phyloP scores from a whole-genome alignment of 1,140 invertebrate genomes.

The Mercenaria mercenaria region DNA sequence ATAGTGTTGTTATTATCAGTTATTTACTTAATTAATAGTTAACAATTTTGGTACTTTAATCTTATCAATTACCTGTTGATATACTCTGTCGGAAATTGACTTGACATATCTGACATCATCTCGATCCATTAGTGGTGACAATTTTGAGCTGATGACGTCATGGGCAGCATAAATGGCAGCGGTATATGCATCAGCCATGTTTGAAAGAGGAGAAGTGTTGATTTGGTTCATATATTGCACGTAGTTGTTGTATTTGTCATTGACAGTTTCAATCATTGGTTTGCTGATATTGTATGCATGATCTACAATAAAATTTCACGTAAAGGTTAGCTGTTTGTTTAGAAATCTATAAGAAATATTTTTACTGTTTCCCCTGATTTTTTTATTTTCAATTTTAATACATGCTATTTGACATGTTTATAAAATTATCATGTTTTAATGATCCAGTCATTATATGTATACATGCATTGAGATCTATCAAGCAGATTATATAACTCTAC shows the following conservation, averaged over 20 bases:
- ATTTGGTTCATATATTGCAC: conserved; percentile 44
- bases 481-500: too few species aligned
- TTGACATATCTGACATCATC: conserved; percentile 21
- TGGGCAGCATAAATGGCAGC: conserved; percentile 62
- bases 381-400: neutral
- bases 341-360: too few species aligned
- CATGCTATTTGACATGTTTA: neutral
- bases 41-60: neutral
- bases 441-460: neutral
- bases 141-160: conserved; percentile 26
- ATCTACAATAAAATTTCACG: neutral
- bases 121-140: conserved; percentile 15
- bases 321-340: too few species aligned
- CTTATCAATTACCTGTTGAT: conserved; percentile 56
- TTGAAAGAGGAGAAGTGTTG: neutral
- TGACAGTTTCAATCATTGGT: neutral
- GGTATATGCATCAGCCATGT: conserved; percentile 58
- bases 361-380: too few species aligned
- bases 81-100: conserved; percentile 40
- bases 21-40: neutral
- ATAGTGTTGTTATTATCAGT: too few species aligned
- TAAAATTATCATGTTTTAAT: too few species aligned
- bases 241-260: conserved; percentile 43
- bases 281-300: conserved; percentile 32
- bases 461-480: neutral